Evolutionary conservation across 2,797 vertebrate species (phyloP).

Genomic region (Tenualosa thibaudeaui): DNA sequence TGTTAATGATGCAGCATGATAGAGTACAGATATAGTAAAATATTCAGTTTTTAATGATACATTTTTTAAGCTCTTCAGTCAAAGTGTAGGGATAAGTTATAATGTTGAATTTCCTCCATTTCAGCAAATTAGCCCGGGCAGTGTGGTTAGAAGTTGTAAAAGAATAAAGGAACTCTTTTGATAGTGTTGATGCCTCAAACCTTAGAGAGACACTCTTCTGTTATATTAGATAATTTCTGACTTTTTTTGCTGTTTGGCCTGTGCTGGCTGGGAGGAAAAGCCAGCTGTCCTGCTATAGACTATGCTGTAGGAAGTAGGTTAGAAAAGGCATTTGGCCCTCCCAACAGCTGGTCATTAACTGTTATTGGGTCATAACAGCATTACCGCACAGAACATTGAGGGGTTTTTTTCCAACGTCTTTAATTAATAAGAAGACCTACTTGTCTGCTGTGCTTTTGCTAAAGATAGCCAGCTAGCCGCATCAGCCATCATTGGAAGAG

Average conservation of each 20-base stretch:
- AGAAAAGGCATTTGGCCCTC: neutral
- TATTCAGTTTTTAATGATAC: neutral
- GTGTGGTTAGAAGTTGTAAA: neutral
- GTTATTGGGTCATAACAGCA: neutral
- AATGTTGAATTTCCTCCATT: neutral
- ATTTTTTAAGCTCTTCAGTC: neutral
- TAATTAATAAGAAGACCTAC: slow-evolving; percentile 2
- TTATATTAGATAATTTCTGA: neutral
- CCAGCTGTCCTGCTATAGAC: neutral
- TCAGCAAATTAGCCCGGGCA: neutral
- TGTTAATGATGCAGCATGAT: too few relatives aligned
- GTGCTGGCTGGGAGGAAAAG: neutral
- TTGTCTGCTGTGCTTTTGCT: neutral
- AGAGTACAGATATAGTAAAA: too few relatives aligned
- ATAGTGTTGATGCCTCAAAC: neutral
- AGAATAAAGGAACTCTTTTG: neutral
- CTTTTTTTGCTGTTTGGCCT: neutral
- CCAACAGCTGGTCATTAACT: slow-evolving; percentile 12
- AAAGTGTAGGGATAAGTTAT: neutral
- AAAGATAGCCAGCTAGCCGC: neutral
- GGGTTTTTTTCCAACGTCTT: neutral
- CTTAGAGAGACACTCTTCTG: neutral
- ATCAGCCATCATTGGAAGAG: neutral
- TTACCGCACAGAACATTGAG: neutral
- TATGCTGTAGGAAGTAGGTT: neutral